Percentiles rank a stretch among this genome's conserved stretches.
These are phyloP conservation scores for Vimba vimba DNA, from an alignment of 2,113 vertebrate species.

Conservation along the genomic window DNA sequence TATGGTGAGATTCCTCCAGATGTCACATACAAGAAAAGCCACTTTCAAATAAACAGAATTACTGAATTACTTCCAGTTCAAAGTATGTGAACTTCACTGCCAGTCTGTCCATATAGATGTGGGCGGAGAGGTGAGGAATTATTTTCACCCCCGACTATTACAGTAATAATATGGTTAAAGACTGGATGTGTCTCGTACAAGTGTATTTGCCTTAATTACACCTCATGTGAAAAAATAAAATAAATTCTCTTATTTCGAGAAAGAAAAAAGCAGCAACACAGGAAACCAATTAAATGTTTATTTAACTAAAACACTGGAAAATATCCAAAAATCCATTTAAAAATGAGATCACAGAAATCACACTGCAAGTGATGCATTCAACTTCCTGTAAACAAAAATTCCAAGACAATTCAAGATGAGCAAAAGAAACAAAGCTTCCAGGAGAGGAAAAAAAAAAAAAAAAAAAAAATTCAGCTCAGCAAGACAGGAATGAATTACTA, in stretches of 20 bases:
- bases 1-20: no score
- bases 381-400: not conserved
- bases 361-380: not conserved
- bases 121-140: no score
- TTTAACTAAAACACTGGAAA: conserved; percentile 54
- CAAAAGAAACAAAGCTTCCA: not conserved
- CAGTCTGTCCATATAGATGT: no score
- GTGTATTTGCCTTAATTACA: no score
- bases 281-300: conserved; percentile 48
- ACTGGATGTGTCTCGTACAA: no score
- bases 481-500: conserved; percentile 6
- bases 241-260: not conserved
- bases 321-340: conserved; percentile 37
- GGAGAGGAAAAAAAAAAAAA: rapidly evolving
- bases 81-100: no score
- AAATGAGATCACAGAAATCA: conserved; percentile 26
- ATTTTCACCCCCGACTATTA: no score
- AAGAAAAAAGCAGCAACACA: not conserved
- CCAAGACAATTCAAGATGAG: not conserved
- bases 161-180: no score
- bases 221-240: no score
- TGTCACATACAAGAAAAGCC: no score
- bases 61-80: no score
- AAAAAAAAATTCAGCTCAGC: not conserved
- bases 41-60: no score